Evolutionary conservation across 2,888 invertebrate genomes (phyloP), one percentile per base, ranked within the genome.

Genomic region (Altica lythri): DNA sequence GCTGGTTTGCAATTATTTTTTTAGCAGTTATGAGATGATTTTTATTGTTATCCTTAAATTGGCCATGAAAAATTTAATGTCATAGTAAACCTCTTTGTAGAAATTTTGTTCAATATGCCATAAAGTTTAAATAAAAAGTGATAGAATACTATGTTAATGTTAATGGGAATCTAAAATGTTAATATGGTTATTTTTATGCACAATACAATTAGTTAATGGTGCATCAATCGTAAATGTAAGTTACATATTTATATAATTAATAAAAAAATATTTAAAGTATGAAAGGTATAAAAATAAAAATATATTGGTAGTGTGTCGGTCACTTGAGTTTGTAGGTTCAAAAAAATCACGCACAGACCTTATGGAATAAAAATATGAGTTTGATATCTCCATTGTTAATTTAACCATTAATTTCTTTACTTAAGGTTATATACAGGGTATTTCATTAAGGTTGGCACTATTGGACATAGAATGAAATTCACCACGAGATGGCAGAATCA

Each of bases 141-240:
- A 44, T 29, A 19, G 4, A 32, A 13, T 12, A 13, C 10, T 13
- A 30, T 30, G 10, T 35, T 37, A n/a, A 4, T 10, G 17, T 4
- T 4, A 2, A 43, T 43, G 43, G 27, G 2, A 34, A 14, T 43
- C 16, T 12, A 43, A 30, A 22, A 50, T 50, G 50, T 16, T 43
- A 42, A 16, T 43, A 50, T 50, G 34, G 22, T 22, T 22, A 12
- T 10, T 17, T 14, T 22, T 40, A 4, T 12, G 29, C 4, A 6
- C 37, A 1, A 17, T 46, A 2, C 2, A 25, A 16, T 25, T 9
- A 4, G 34, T 22, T 10, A 19, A 35, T 22, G 13, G 29, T 43
- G 53, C 35, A 9, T 16, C 32, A 29, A 55, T 55, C 17, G 55
- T 55, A n/a, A 55, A 55, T 40, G 55, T 55, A 51, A 55, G 55